These are phyloP conservation scores for Ginglymostoma cirratum DNA, from an alignment of 2,113 vertebrate genomes.

Conservation along the genomic window DNA sequence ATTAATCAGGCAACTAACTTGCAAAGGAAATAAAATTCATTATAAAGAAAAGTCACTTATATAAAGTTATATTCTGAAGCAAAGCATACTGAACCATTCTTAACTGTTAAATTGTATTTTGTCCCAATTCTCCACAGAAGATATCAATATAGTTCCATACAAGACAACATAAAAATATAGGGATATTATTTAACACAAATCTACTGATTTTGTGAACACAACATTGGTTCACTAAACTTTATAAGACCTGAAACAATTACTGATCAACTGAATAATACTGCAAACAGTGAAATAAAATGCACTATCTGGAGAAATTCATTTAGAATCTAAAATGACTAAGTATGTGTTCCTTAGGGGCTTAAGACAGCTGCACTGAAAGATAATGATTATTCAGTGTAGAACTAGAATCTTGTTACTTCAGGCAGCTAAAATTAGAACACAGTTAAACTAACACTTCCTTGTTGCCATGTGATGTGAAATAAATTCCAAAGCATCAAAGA, in stretches of 20 bases:
- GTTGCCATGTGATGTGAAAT: neutral
- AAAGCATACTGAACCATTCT: neutral
- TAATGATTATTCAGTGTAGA: neutral
- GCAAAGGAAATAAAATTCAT: neutral
- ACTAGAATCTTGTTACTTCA: neutral
- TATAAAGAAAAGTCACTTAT: neutral
- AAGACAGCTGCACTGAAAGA: slow-evolving; percentile 15
- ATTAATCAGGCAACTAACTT: neutral
- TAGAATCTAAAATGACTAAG: neutral
- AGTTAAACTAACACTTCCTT: neutral
- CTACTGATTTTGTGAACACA: neutral
- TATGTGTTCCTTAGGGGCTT: neutral
- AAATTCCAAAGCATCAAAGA: neutral
- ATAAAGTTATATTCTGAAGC: neutral
- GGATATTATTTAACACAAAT: neutral
- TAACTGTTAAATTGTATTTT: neutral
- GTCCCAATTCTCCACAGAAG: neutral
- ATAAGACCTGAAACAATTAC: neutral
- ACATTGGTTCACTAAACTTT: neutral
- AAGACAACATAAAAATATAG: neutral
- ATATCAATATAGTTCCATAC: neutral
- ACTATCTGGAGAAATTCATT: neutral
- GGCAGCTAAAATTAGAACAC: slow-evolving; percentile 8
- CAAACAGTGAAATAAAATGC: neutral
- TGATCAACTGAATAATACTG: neutral